Evolutionary conservation across 2,113 vertebrate genomes (phyloP), one percentile per base, ranked within the genome.

Genomic region (Prunella himalayana): DNA sequence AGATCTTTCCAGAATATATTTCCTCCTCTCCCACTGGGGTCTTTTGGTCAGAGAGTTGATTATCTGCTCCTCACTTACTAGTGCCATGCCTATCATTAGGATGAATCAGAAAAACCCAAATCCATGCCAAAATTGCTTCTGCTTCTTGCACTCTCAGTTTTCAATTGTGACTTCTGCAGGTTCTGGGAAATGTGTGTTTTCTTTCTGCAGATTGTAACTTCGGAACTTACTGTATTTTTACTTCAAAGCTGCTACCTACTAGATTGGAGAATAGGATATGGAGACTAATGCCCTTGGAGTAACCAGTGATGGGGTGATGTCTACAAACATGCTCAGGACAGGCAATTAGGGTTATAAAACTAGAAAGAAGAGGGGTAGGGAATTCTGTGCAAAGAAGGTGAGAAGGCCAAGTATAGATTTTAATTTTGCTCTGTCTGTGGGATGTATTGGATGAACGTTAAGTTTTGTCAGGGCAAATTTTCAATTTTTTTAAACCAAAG

Each of bases 21-120:
- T 66, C 21, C 13, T 59, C 5, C 13, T 0, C 0, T 72, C 35
- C 6, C 5, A 10, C 7, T 39, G 23, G 28, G 8, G 3, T 57
- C 33, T 39, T 76, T 60, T 49, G 9, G 5, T 66, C 35, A 45
- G 19, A 68, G 31, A 27, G 33, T 50, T 24, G 7, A 39, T 81
- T 3, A 59, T 31, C 27, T 73, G 22, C 15, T 85, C 3, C 42
- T 84, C 18, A 21, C 12, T 15, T 73, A 5, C 7, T 66, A 20
- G 11, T 64, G 33, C 30, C 11, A 5, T 54, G 39, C 1, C 1
- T 73, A 7, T 64, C 7, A 16, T 57, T 39, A n/a, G 23, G 24
- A 35, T 82, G 33, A 82, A 54, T 33, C 10, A 35, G 31, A 64
- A 44, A 39, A 51, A 31, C 41, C 7, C 16, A 61, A 81, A 51